Conservation (phyloP, 2,888 invertebrate genomes). For the Punctoribates punctum region DNA sequence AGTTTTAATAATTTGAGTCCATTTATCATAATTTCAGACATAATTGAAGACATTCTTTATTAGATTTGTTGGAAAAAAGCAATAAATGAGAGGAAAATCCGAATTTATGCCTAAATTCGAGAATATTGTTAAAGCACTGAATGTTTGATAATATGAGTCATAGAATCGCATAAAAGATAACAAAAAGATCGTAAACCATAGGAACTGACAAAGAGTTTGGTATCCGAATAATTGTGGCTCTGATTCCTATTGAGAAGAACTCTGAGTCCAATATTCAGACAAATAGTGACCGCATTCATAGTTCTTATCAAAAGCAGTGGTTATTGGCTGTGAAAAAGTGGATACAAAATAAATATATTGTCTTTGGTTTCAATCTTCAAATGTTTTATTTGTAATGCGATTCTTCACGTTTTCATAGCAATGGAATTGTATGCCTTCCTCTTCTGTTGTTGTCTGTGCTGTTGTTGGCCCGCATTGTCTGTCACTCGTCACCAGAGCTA, state of each 20-base stretch:
- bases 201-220: not conserved
- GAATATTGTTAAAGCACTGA: too few relatives aligned
- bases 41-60: too few relatives aligned
- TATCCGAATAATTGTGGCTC: not conserved
- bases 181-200: not conserved
- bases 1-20: too few relatives aligned
- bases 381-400: slow-evolving; percentile 1
- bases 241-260: not conserved
- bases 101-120: too few relatives aligned
- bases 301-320: not conserved
- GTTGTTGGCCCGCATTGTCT: slow-evolving; percentile 10
- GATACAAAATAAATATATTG: not conserved
- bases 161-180: not conserved
- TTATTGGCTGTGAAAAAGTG: not conserved
- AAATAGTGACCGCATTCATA: not conserved
- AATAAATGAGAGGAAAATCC: too few relatives aligned
- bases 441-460: not conserved
- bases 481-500: not conserved
- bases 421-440: not conserved
- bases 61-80: too few relatives aligned
- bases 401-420: not conserved
- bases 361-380: slow-evolving; percentile 21
- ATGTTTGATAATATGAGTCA: not conserved
- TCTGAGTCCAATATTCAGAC: too few relatives aligned
- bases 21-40: too few relatives aligned